Conservation (phyloP, 2,797 vertebrate genomes). For the Chiloscyllium punctatum region DNA sequence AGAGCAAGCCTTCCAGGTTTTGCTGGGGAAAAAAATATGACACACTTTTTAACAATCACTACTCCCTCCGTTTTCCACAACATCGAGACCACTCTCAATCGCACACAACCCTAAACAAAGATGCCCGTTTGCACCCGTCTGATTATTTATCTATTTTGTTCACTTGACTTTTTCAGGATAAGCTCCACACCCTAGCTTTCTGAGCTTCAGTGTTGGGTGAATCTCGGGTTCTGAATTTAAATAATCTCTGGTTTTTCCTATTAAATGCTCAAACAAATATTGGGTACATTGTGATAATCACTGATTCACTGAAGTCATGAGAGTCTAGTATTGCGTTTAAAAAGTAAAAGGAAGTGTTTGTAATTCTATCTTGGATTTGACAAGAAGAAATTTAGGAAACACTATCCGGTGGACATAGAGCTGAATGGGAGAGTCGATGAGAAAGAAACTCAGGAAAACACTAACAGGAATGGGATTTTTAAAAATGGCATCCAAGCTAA, state of each 20-base stretch:
- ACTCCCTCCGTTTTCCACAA: neutral
- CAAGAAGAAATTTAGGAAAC: neutral
- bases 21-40: neutral
- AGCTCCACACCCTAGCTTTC: neutral
- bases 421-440: neutral
- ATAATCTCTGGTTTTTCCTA: neutral
- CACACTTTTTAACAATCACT: neutral
- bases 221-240: neutral
- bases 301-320: neutral
- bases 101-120: too few relatives aligned
- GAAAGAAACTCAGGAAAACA: conserved; percentile 12
- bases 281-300: neutral
- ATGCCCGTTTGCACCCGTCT: too few relatives aligned
- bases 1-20: too few relatives aligned
- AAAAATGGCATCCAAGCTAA: neutral
- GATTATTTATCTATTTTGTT: neutral
- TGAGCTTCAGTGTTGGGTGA: neutral
- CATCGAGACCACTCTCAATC: neutral
- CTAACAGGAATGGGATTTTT: too few relatives aligned
- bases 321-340: neutral
- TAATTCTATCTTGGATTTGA: too few relatives aligned
- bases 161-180: neutral
- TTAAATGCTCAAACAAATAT: neutral
- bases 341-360: conserved; percentile 22
- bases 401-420: too few relatives aligned